These are phyloP conservation scores for Drosophila virilis DNA, from an alignment of 1,140 invertebrate species.

Conservation along the genomic window DNA sequence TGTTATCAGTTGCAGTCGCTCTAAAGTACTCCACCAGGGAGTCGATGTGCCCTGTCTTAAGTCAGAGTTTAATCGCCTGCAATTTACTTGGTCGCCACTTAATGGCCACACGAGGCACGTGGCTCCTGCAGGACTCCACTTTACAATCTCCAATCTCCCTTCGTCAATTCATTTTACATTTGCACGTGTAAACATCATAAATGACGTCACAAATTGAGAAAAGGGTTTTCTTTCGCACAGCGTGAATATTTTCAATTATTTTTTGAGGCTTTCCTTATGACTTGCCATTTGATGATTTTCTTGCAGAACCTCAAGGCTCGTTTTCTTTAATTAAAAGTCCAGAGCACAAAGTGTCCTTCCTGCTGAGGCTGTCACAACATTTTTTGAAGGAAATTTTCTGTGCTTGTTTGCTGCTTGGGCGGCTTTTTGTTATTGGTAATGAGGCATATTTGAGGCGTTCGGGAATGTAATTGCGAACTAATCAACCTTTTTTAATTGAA, in stretches of 20 bases:
- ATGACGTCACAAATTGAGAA: conserved; percentile 8
- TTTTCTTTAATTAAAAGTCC: conserved; percentile 65
- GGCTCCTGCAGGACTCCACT: not conserved
- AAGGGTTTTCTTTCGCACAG: conserved; percentile 18
- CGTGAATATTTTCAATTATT: conserved; percentile 49
- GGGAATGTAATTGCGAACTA: conserved; percentile 70
- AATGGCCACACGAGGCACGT: conserved; percentile 3
- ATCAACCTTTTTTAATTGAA: conserved; percentile 82
- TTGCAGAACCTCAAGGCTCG: not conserved
- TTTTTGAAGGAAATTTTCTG: conserved; percentile 16
- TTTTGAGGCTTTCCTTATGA: conserved; percentile 29
- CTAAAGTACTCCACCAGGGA: not conserved
- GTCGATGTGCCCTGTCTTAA: not conserved
- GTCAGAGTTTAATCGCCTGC: conserved; percentile 28
- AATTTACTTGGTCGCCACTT: conserved; percentile 32
- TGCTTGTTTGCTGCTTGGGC: conserved; percentile 31
- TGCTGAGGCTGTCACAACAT: conserved; percentile 42
- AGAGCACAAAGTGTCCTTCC: conserved; percentile 44
- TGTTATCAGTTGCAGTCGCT: conserved; percentile 8
- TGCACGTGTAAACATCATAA: conserved; percentile 7
- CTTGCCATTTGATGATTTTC: conserved; percentile 36
- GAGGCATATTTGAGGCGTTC: conserved; percentile 59
- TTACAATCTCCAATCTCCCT: conserved; percentile 3
- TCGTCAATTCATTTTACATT: not conserved
- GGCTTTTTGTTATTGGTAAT: conserved; percentile 46